Conservation (phyloP, 2,888 invertebrate genomes). For the Philopedon plagiatum region DNA sequence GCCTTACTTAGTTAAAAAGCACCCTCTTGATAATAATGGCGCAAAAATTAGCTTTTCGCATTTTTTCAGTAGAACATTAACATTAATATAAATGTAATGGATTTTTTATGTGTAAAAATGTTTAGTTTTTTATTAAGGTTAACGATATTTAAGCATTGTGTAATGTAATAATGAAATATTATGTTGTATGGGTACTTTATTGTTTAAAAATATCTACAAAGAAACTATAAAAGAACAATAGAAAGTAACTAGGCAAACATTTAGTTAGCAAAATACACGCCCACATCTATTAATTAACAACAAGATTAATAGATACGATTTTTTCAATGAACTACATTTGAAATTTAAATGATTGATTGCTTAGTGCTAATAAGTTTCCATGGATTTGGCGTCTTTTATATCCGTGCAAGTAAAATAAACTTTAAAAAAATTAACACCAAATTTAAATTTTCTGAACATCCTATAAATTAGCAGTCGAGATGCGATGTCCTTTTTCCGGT, state of each 20-base stretch:
- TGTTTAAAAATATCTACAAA: slow-evolving; percentile 7
- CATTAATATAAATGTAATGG: too few relatives aligned
- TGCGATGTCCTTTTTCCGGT: too few relatives aligned
- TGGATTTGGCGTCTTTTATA: background rate
- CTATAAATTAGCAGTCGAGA: too few relatives aligned
- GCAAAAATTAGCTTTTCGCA: too few relatives aligned
- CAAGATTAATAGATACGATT: slow-evolving; percentile 21
- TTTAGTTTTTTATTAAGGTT: background rate
- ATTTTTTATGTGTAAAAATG: too few relatives aligned
- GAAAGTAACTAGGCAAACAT: slow-evolving; percentile 17
- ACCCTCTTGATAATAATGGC: too few relatives aligned
- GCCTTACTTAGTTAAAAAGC: too few relatives aligned
- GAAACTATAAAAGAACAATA: slow-evolving; percentile 30
- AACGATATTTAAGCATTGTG: too few relatives aligned
- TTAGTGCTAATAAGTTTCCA: background rate
- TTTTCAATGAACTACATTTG: slow-evolving; percentile 13
- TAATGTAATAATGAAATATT: background rate
- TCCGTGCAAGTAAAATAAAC: background rate
- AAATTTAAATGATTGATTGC: slow-evolving; percentile 2
- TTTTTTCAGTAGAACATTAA: too few relatives aligned
- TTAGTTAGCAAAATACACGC: slow-evolving; percentile 25
- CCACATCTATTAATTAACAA: slow-evolving; percentile 25
- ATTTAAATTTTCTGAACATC: too few relatives aligned
- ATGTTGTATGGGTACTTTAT: background rate
- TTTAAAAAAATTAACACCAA: too few relatives aligned